A percentile compares a stretch with the other conserved stretches of the same genome.
Evolutionary conservation across 1,140 invertebrate species (phyloP).

Genomic region (Zaprionus ornatus): DNA sequence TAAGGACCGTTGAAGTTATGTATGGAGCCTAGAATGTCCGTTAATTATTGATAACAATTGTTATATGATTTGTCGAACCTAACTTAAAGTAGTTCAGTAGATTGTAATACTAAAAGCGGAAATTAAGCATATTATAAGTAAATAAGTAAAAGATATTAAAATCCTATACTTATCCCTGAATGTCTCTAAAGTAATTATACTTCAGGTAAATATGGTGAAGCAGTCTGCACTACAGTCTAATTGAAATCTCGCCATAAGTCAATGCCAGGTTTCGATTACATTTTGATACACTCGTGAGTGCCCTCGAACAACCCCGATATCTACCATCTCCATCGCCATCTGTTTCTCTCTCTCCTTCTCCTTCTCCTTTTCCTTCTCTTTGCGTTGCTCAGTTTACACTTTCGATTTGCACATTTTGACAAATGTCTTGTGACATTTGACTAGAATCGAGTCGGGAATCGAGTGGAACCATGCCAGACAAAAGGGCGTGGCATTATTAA

Average conservation of each 20-base stretch:
- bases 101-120: no score
- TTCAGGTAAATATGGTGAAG: neutral
- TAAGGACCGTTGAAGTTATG: no score
- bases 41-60: no score
- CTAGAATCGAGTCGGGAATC: constrained; percentile 52
- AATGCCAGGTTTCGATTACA: neutral
- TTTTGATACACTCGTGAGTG: neutral
- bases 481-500: constrained; percentile 68
- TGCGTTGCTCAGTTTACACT: neutral
- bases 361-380: neutral
- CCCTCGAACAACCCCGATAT: neutral
- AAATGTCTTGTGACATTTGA: constrained; percentile 74
- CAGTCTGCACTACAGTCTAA: neutral
- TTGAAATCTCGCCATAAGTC: neutral
- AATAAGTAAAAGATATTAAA: no score
- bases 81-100: no score
- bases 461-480: constrained; percentile 43
- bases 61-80: no score
- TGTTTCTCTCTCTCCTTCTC: neutral
- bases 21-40: no score
- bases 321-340: neutral
- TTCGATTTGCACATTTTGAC: constrained; percentile 57
- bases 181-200: neutral
- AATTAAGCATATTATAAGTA: no score
- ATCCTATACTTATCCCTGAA: no score